These are phyloP conservation scores for Acanthurus leucopareius DNA, from an alignment of 2,797 vertebrate genomes.

Conservation along the genomic window DNA sequence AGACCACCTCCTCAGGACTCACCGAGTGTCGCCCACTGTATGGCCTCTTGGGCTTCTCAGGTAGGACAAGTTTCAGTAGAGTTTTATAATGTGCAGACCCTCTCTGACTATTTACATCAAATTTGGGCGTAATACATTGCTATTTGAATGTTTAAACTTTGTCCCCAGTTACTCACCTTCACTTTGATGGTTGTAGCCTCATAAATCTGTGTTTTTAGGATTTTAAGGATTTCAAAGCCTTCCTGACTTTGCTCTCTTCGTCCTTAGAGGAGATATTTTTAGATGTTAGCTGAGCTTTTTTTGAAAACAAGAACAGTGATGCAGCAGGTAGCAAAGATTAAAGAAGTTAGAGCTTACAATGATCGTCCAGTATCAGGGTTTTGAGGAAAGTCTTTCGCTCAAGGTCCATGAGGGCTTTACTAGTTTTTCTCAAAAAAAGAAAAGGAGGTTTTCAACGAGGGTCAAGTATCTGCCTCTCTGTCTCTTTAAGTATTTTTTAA, in stretches of 20 bases:
- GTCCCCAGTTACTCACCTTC: neutral
- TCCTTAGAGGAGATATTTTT: neutral
- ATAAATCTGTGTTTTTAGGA: neutral
- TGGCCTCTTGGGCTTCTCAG: constrained; percentile 92
- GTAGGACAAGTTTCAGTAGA: constrained; percentile 70
- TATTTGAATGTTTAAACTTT: neutral
- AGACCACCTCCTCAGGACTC: constrained; percentile 88
- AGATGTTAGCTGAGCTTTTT: constrained; percentile 7
- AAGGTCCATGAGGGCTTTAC: neutral
- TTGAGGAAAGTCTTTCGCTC: neutral
- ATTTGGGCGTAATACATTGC: neutral
- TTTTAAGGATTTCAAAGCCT: neutral
- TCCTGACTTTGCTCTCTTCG: neutral
- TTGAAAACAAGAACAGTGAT: neutral
- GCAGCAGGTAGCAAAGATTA: too few relatives aligned
- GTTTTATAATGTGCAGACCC: neutral
- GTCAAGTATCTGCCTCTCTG: neutral
- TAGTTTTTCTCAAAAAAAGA: neutral
- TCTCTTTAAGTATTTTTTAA: neutral
- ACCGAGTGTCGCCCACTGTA: constrained; percentile 91
- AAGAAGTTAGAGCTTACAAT: neutral
- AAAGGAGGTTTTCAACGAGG: neutral
- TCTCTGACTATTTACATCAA: neutral
- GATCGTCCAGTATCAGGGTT: neutral
- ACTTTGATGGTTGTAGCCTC: neutral